Percentiles rank a stretch among this genome's conserved stretches.
Conservation (phyloP, 2,113 vertebrate genomes). For the Nibea coibor region DNA sequence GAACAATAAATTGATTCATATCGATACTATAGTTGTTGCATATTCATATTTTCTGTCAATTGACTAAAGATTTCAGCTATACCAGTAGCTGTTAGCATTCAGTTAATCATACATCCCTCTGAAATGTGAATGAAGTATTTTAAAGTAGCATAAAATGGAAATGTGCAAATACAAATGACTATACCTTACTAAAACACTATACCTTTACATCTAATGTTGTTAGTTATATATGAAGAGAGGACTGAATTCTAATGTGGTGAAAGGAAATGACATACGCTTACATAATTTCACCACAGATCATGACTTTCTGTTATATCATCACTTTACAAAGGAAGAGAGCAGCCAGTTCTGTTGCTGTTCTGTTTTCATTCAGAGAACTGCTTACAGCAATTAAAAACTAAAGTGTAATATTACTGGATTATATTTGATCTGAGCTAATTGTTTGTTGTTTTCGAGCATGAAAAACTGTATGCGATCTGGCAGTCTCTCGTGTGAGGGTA, state of each 20-base stretch:
- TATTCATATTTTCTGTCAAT: too few species aligned
- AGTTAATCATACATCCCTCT: too few species aligned
- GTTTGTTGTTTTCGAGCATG: slow-evolving; percentile 29
- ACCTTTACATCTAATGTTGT: slow-evolving; percentile 6
- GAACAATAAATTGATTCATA: not conserved
- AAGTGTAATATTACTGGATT: too few species aligned
- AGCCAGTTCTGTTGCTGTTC: slow-evolving; percentile 3
- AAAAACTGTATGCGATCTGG: slow-evolving; percentile 26
- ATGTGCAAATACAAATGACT: too few species aligned
- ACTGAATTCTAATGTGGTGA: slow-evolving; percentile 6
- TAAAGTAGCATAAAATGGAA: not conserved
- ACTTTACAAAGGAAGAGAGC: slow-evolving; percentile 17
- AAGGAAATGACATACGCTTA: slow-evolving; percentile 19
- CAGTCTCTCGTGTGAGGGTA: slow-evolving; percentile 22
- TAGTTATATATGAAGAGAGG: not conserved
- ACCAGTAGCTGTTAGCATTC: too few species aligned
- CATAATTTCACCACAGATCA: slow-evolving; percentile 7
- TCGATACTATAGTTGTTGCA: not conserved
- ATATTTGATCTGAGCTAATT: too few species aligned
- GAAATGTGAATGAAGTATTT: not conserved
- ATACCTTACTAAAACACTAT: too few species aligned
- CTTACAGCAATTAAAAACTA: not conserved
- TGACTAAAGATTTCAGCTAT: too few species aligned
- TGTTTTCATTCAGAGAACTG: slow-evolving; percentile 8
- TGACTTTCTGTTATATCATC: slow-evolving; percentile 28